A percentile compares a stretch with the other conserved stretches of the same genome.
These are phyloP conservation scores for Phengaris arion DNA, from an alignment of 2,888 invertebrate species.

Conservation along the genomic window DNA sequence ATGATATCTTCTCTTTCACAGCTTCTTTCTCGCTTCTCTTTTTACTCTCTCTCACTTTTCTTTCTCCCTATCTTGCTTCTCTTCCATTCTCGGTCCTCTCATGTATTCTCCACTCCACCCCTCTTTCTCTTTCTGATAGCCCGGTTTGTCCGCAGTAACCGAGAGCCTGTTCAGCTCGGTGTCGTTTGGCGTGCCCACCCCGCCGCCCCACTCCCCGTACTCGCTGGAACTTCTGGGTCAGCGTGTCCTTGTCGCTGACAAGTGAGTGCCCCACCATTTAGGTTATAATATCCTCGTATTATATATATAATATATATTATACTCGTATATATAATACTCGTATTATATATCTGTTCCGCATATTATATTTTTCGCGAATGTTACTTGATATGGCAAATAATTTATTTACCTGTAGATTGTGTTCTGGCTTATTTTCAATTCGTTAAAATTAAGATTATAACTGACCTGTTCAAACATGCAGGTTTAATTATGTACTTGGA, in stretches of 20 bases:
- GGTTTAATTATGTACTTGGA: not conserved
- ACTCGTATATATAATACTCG: too few relatives aligned
- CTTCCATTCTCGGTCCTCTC: not conserved
- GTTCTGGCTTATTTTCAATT: too few relatives aligned
- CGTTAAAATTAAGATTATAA: not conserved
- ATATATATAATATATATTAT: too few relatives aligned
- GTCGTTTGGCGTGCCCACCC: constrained; percentile 84
- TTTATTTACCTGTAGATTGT: too few relatives aligned
- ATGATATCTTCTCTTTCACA: not conserved
- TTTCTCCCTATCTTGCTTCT: not conserved
- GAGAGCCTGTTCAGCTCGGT: constrained; percentile 84
- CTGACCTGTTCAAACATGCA: not conserved
- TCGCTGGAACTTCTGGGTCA: constrained; percentile 82
- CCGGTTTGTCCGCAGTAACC: constrained; percentile 73
- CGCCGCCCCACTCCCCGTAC: constrained; percentile 84
- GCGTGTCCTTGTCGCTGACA: constrained; percentile 69
- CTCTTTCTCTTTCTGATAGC: constrained; percentile 4
- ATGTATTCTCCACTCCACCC: not conserved
- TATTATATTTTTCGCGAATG: too few relatives aligned
- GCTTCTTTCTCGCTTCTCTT: not conserved
- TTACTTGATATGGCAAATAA: too few relatives aligned
- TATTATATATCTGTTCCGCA: too few relatives aligned
- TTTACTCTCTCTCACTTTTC: not conserved
- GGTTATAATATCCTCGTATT: not conserved
- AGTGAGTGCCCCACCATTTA: constrained; percentile 52